Evolutionary conservation across 2,797 vertebrate species (phyloP), one percentile per base, ranked within the genome.

Genomic region (Odontamblyopus rebecca): DNA sequence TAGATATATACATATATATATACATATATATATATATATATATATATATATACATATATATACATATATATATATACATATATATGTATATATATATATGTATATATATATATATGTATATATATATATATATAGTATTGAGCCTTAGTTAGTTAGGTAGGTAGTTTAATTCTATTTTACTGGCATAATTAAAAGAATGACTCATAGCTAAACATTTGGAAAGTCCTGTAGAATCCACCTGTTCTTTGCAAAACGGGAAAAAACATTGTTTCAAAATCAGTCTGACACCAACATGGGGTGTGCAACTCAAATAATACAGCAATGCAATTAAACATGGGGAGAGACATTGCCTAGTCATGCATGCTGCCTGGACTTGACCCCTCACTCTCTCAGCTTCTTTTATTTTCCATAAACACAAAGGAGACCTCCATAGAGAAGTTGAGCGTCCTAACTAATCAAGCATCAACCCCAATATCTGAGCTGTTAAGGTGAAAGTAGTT

Each of bases 341-440:
- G 72, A 73, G 71, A 84, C 85, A 86, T 91, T 92, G 87, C 81
- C 81, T 77, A 88, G 86, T 89, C 85, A 90, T 80, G 86, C 85
- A 82, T 89, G 78, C 32, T n/a, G 78, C 88, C 67, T 73, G 8
- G 62, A 82, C 73, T 79, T 18, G n/a, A 79, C 78, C 67, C 11
- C 30, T 71, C 70, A 69, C 70, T 69, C 72, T 68, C 61, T 77
- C 68, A 48, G 69, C 63, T 71, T 76, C 74, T 81, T 78, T 86
- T 75, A 73, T 75, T 86, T 84, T 81, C 84, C 72, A 81, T 35
- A 11, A 19, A 71, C 72, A 75, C 57, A 48, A 72, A 80, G 68
- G 60, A 83, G 51, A 70, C 69, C 15, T 4, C 53, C 6, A 2
- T 63, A 72, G 54, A 76, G 77, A 35, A 73, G 63, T 41, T 68